These are phyloP conservation scores for Caenorhabditis sinica DNA, from an alignment of 2,888 invertebrate species.

Conservation along the genomic window DNA sequence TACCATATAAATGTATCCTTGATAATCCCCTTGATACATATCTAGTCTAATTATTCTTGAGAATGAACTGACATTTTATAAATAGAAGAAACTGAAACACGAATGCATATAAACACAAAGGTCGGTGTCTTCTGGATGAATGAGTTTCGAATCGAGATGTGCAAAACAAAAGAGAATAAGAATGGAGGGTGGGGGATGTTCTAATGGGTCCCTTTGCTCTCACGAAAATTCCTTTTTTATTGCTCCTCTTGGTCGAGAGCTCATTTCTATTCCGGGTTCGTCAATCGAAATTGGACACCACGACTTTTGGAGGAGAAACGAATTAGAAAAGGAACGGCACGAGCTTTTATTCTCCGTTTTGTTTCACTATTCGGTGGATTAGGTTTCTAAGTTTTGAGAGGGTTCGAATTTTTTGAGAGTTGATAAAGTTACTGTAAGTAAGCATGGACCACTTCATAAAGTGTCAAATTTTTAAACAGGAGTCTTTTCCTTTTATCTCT, in stretches of 20 bases:
- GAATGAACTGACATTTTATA: background rate
- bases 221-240: constrained; percentile 23
- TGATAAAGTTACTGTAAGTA: too few species aligned
- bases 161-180: constrained; percentile 1
- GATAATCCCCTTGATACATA: constrained; percentile 27
- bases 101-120: constrained; percentile 49
- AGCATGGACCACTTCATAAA: too few species aligned
- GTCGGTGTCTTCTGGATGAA: constrained; percentile 47
- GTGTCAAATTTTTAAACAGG: too few species aligned
- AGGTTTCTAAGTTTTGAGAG: background rate
- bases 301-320: background rate
- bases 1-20: constrained; percentile 6
- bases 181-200: constrained; percentile 14
- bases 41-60: constrained; percentile 27
- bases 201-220: constrained; percentile 41
- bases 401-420: background rate
- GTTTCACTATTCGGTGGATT: background rate
- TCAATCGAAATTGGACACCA: constrained; percentile 18
- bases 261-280: constrained; percentile 40
- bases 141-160: constrained; percentile 38
- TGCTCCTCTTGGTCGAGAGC: constrained; percentile 4
- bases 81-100: constrained; percentile 17
- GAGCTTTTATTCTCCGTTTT: constrained; percentile 1
- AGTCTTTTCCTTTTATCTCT: too few species aligned
- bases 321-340: background rate